Base-by-base conservation (phyloP, 1,140 invertebrate genomes). In the Drosophila subpulchrella region DNA sequence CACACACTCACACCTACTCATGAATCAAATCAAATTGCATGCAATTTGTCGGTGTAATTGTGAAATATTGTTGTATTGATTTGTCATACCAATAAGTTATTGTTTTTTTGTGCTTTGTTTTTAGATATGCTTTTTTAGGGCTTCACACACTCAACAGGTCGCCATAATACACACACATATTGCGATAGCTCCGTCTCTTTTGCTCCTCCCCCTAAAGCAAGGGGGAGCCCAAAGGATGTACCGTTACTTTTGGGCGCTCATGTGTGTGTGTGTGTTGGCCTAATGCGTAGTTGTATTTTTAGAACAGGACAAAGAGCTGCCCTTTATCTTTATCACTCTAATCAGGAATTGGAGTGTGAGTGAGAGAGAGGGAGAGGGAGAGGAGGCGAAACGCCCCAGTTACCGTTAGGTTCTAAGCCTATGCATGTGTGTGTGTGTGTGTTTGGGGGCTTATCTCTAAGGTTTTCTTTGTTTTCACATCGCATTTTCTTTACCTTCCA, bases 401-500 rank as follows among this genome's bases (percentile, higher is more conserved):
- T 42, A 30, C 60, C 39, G 36, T 42, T 17, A 34, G 15, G 20
- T 30, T 10, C n/a, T 39, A 39, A 13, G 12, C 34, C 8, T 34
- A 10, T 62, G 34, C 62, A 11, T 13, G 30, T 48, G 27, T 65
- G 63, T 46, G 34, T 15, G 44, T 11, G 7, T 27, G 32, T 48
- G 11, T 15, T n/a, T 42, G 7, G 41, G 41, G n/a, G n/a, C 32
- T 32, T 39, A 20, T 32, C 39, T 12, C 20, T n/a, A 57, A 0
- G 0, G 7, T 20, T 55, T 32, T 36, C 47, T 20, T 42, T 51
- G 47, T 48, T 27, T 51, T 41, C 30, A 24, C 15, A 8, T 17
- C 27, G 5, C n/a, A 10, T 13, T 63, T 63, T 54, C 32, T 41
- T 81, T 89, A 91, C 90, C 90, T 91, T 91, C 90, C 54, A 91